Conservation (phyloP, 2,113 vertebrate genomes). For the Erpornis zantholeuca region DNA sequence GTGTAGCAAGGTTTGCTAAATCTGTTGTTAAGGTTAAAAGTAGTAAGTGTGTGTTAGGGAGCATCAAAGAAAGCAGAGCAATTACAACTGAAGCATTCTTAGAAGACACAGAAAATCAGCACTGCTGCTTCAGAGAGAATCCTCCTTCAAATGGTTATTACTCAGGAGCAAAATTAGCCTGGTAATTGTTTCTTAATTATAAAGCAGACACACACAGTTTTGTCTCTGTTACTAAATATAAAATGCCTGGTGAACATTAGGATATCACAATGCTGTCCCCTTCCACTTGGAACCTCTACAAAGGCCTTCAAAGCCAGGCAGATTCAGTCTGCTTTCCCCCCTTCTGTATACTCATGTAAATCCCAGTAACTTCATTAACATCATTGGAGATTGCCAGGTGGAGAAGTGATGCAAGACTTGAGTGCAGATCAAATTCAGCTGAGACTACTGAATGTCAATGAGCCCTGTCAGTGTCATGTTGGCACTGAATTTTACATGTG, state of each 20-base stretch:
- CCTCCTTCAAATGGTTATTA: background rate
- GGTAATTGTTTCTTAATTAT: background rate
- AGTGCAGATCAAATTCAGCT: background rate
- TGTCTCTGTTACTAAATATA: background rate
- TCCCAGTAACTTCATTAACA: slow-evolving; percentile 32
- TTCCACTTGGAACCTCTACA: background rate
- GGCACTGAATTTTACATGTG: background rate
- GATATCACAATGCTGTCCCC: background rate
- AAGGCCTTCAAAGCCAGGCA: slow-evolving; percentile 3
- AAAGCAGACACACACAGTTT: background rate
- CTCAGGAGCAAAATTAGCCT: background rate
- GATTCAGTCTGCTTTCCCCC: background rate
- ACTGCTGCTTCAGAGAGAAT: background rate
- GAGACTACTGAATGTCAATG: background rate
- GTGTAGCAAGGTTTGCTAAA: background rate
- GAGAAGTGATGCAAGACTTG: slow-evolving; percentile 14
- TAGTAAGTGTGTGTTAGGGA: slow-evolving; percentile 12
- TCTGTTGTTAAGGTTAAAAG: slow-evolving; percentile 10
- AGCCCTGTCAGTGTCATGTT: background rate
- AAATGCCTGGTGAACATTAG: background rate
- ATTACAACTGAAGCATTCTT: background rate
- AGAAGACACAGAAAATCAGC: background rate
- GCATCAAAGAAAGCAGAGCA: slow-evolving; percentile 27
- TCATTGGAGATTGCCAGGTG: background rate
- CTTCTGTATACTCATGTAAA: background rate